phyloP scores from a whole-genome alignment of 1,140 invertebrate genomes.

The Ceratina australensis region DNA sequence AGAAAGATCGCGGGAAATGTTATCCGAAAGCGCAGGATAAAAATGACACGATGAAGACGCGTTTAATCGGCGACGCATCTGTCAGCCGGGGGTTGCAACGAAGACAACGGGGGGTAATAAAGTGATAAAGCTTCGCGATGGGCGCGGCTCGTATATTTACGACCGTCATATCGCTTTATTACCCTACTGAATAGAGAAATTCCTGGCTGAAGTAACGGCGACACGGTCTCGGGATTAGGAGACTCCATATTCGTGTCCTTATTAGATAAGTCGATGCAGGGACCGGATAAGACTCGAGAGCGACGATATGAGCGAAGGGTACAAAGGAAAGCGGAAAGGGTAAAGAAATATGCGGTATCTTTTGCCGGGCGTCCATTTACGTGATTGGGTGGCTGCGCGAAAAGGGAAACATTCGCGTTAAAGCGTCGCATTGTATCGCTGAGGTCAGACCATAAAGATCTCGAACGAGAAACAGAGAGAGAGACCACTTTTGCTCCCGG shows the following conservation, averaged over 20 bases:
- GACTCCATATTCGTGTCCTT: slow-evolving; percentile 15
- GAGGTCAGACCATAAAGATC: background rate
- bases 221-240: slow-evolving; percentile 11
- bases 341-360: slow-evolving; percentile 7
- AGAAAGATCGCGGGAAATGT: no score
- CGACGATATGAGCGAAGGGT: background rate
- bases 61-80: background rate
- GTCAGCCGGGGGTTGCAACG: background rate
- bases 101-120: slow-evolving; percentile 33
- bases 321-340: background rate
- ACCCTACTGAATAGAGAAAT: slow-evolving; percentile 24
- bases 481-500: background rate
- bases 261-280: slow-evolving; percentile 1
- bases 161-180: slow-evolving; percentile 32
- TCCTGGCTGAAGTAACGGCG: background rate
- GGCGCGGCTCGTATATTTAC: slow-evolving; percentile 36
- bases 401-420: slow-evolving; percentile 3
- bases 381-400: slow-evolving; percentile 34
- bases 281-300: background rate
- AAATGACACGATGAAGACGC: background rate
- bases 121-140: slow-evolving; percentile 15
- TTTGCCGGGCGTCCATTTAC: slow-evolving; percentile 47
- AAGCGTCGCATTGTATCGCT: slow-evolving; percentile 29
- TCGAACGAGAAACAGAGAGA: background rate
- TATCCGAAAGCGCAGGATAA: background rate